phyloP scores from a whole-genome alignment of 2,113 vertebrate species.

The Myocastor coypus region DNA sequence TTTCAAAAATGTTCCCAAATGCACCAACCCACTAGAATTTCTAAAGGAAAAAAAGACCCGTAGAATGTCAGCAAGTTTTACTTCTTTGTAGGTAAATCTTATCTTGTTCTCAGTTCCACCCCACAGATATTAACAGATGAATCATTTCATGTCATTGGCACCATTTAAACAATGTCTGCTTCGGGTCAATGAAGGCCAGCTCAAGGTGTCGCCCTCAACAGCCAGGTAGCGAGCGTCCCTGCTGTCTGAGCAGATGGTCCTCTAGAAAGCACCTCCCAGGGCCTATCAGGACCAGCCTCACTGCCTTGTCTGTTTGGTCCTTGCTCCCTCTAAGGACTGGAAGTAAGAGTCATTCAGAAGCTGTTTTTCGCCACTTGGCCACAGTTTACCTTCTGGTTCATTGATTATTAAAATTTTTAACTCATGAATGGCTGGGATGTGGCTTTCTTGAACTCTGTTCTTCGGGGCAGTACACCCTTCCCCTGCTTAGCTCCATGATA shows the following conservation, averaged over 20 bases:
- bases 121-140: not conserved
- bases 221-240: not conserved
- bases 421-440: not conserved
- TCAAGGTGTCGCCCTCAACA: not conserved
- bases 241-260: not conserved
- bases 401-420: not conserved
- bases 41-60: not conserved
- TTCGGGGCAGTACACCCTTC: not conserved
- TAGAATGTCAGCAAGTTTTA: conserved; percentile 38
- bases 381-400: not conserved
- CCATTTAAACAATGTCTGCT: not conserved
- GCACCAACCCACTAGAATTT: not conserved
- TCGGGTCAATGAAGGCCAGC: not conserved
- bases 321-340: not conserved
- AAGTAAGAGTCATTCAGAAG: not conserved
- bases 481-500: not conserved
- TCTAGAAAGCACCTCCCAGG: not conserved
- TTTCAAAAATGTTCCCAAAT: conserved; percentile 51
- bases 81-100: not conserved
- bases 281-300: not conserved
- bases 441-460: not conserved
- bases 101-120: not conserved
- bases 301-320: not conserved
- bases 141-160: not conserved
- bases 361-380: not conserved